Evolutionary conservation across 2,888 invertebrate genomes (phyloP).

Genomic region (Nemurella pictetii): DNA sequence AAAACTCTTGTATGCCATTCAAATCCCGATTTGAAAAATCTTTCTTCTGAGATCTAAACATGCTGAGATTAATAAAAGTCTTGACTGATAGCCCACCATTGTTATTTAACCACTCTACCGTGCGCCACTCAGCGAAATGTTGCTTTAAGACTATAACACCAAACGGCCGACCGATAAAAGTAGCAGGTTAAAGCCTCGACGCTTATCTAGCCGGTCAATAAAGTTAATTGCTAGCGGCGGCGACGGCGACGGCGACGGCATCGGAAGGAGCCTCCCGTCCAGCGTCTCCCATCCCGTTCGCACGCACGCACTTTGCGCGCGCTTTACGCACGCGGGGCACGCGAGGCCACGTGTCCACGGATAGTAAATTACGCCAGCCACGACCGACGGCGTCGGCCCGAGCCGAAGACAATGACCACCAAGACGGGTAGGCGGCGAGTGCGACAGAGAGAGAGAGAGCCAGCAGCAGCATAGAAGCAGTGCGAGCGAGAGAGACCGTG

Average conservation of each 20-base stretch:
- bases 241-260: background rate
- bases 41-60: too few species aligned
- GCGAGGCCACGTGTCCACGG: background rate
- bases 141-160: too few species aligned
- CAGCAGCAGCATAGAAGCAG: background rate
- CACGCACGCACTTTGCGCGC: background rate
- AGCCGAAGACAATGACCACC: background rate
- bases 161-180: background rate
- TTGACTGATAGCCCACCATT: too few species aligned
- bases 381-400: background rate
- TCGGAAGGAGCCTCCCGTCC: background rate
- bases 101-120: too few species aligned
- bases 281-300: too few species aligned
- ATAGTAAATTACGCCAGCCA: background rate
- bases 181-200: background rate
- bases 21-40: too few species aligned
- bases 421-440: background rate
- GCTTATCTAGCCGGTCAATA: background rate
- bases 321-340: background rate
- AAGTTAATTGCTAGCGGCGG: background rate
- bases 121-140: too few species aligned
- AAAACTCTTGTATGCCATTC: too few species aligned
- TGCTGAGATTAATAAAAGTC: too few species aligned
- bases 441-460: background rate
- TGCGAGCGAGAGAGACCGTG: background rate